Evolutionary conservation across 2,113 vertebrate genomes (phyloP).

Genomic region (Tetrax tetrax): DNA sequence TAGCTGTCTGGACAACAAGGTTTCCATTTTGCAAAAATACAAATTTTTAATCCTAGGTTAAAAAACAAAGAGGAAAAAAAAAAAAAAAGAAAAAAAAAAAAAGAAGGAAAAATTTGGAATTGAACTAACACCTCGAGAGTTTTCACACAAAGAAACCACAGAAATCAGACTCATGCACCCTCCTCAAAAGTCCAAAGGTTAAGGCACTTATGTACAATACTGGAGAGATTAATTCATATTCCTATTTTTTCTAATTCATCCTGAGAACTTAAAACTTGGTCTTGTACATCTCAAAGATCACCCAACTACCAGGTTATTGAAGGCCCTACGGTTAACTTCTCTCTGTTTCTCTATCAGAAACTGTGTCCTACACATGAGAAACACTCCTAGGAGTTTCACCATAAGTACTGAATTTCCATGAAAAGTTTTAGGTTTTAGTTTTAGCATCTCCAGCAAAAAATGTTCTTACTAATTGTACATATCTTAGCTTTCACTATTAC

Average conservation of each 20-base stretch:
- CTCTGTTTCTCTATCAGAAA: not conserved
- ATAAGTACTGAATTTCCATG: not conserved
- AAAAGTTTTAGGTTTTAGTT: not conserved
- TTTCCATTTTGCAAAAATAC: not conserved
- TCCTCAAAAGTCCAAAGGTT: not conserved
- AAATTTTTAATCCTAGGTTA: not conserved
- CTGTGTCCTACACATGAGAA: not conserved
- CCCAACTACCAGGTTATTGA: not conserved
- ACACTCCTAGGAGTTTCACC: not conserved
- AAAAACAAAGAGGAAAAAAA: not conserved
- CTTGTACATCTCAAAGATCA: not conserved
- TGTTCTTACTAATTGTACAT: not conserved
- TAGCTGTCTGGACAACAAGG: not conserved
- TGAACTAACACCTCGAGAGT: not conserved
- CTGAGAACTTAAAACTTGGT: not conserved
- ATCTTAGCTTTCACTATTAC: not conserved
- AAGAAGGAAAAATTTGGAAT: not conserved
- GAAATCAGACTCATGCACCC: not conserved
- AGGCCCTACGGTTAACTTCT: not conserved
- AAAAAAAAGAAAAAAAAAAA: not conserved
- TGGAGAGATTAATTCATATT: not conserved
- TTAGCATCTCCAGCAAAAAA: not conserved
- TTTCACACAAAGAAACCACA: not conserved
- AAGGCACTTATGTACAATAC: not conserved
- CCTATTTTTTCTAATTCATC: not conserved